Evolutionary conservation across 2,797 vertebrate genomes (phyloP).

Genomic region (Alectoris magna): DNA sequence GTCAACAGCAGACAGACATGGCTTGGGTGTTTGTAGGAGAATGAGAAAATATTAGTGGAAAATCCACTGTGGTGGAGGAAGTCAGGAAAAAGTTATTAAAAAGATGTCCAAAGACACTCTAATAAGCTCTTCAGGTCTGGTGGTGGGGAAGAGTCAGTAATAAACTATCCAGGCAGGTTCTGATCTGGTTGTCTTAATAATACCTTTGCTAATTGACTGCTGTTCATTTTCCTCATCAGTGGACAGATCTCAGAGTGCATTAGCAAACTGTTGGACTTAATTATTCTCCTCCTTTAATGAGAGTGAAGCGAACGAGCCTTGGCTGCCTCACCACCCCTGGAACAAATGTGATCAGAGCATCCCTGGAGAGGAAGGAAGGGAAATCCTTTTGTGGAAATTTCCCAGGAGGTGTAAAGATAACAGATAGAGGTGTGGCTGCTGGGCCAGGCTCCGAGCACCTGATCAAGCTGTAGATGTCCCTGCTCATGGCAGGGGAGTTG

Average conservation of each 20-base stretch:
- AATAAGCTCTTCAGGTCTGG: not conserved
- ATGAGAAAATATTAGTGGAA: not conserved
- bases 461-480: not conserved
- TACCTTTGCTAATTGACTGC: conserved; percentile 38
- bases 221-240: not conserved
- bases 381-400: not conserved
- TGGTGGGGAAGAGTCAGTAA: not conserved
- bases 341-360: not conserved
- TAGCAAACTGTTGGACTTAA: conserved; percentile 25
- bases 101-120: not conserved
- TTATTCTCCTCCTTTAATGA: conserved; percentile 8
- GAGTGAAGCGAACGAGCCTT: not conserved
- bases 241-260: conserved; percentile 6
- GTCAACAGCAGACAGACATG: not conserved
- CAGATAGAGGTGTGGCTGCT: not conserved
- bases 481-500: not conserved
- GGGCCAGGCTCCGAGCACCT: not conserved
- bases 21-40: not conserved
- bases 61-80: not conserved
- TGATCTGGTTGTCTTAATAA: not conserved
- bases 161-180: not conserved
- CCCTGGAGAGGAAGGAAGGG: not conserved
- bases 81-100: not conserved
- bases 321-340: not conserved
- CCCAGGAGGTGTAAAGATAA: not conserved